Conservation (phyloP, 2,113 vertebrate genomes). For the Ursus arctos region DNA sequence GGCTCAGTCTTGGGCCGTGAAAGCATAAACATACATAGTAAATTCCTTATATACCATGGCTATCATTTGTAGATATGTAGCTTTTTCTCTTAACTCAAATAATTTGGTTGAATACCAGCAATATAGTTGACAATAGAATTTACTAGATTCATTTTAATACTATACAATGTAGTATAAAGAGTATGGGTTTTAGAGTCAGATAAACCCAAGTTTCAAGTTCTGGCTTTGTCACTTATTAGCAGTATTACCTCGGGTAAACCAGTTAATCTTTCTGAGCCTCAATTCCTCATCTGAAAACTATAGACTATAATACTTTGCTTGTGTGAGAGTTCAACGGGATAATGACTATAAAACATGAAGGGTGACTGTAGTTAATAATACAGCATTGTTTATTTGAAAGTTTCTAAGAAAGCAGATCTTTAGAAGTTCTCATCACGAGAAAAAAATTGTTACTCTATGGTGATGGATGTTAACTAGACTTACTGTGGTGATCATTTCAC, state of each 20-base stretch:
- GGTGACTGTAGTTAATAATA: not conserved
- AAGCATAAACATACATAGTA: not conserved
- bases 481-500: not conserved
- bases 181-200: not conserved
- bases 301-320: not conserved
- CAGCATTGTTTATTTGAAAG: not conserved
- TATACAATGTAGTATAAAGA: not conserved
- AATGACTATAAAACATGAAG: not conserved
- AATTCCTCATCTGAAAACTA: conserved; percentile 13
- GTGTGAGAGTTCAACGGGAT: not conserved
- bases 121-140: not conserved
- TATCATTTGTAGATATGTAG: conserved; percentile 27
- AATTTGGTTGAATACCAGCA: conserved; percentile 45
- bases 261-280: not conserved
- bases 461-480: not conserved
- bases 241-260: conserved; percentile 2
- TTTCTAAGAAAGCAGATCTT: not conserved
- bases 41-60: conserved; percentile 30
- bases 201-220: conserved; percentile 40
- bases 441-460: not conserved
- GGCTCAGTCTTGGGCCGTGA: not conserved
- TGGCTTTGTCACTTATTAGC: not conserved
- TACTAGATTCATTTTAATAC: conserved; percentile 32
- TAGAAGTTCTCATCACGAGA: not conserved
- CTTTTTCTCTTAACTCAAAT: conserved; percentile 41